A percentile compares a stretch with the other conserved stretches of the same genome.
Evolutionary conservation across 2,888 invertebrate species (phyloP).

Genomic region (Tryphoninae sp.): DNA sequence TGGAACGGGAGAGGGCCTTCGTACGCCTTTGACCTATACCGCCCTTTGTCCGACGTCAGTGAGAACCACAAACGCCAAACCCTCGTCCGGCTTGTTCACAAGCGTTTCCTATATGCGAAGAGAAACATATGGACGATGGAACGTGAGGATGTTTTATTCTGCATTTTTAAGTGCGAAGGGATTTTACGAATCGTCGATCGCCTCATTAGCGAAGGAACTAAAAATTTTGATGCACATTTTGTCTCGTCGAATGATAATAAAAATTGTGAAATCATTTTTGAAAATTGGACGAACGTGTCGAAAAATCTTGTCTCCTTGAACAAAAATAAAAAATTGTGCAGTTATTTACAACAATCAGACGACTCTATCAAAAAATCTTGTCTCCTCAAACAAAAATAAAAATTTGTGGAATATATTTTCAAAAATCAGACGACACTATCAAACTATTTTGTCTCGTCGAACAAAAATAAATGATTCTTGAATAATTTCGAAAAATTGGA

Average conservation of each 20-base stretch:
- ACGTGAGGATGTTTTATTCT: not conserved
- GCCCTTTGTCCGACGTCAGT: constrained; percentile 40
- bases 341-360: not conserved
- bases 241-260: not conserved
- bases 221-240: not conserved
- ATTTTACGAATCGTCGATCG: no score
- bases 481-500: no score
- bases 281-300: no score
- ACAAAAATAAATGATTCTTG: no score
- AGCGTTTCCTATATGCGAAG: not conserved
- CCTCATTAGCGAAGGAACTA: no score
- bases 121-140: not conserved
- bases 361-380: not conserved
- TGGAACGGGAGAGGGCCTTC: constrained; percentile 42
- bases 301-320: no score
- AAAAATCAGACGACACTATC: not conserved
- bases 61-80: constrained; percentile 7
- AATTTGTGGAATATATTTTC: not conserved
- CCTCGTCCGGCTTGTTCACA: constrained; percentile 4
- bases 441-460: no score
- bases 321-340: no score
- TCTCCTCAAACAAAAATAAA: not conserved
- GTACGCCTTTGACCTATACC: constrained; percentile 49
- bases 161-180: no score
- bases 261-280: not conserved